Evolutionary conservation across 2,888 invertebrate genomes (phyloP), one percentile per base, ranked within the genome.

Genomic region (Osedax fenrisi): DNA sequence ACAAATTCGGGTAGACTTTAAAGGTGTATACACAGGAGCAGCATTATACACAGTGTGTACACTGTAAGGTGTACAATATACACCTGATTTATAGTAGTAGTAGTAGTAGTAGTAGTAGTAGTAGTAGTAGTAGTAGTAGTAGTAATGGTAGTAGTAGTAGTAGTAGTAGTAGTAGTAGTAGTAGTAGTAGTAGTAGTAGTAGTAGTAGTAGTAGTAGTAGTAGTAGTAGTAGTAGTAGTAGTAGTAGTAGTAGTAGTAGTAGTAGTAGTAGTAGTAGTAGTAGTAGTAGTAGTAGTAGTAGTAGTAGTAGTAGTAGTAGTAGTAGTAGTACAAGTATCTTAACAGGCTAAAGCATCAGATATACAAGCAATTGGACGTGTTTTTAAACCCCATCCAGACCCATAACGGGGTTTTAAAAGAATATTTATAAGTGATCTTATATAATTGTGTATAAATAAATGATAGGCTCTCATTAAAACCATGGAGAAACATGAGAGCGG

Each of bases 101-200:
- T 69, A 69, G 26, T 69, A 69, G 23, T 25, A 21, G 69, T 69
- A 69, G 69, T 25, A 69, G 69, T 69, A 69, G 69, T 69, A 69
- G 69, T 69, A 69, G 26, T 69, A 69, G 23, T 69, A 69, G 23
- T 69, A 69, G 69, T 21, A 10, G 69, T 69, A 69, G 26, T 69
- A 69, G 69, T 23, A 25, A 25, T 69, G 24, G 69, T 25, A 69
- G 69, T 69, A 69, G 26, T 69, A 69, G 23, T 25, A 69, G 69
- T 25, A 69, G 69, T 69, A 69, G 69, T 69, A 69, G 23, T 25
- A 69, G 69, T 41, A 41, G 41, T 41, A 41, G 41, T 41, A 41
- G 41, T 41, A 41, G 69, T 69, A 69, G 69, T 69, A 69, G 69
- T 69, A 69, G 69, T 69, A 69, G 69, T 69, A 69, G 26, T 69